phyloP scores from a whole-genome alignment of 1,140 invertebrate species.

The Araneus ventricosus region DNA sequence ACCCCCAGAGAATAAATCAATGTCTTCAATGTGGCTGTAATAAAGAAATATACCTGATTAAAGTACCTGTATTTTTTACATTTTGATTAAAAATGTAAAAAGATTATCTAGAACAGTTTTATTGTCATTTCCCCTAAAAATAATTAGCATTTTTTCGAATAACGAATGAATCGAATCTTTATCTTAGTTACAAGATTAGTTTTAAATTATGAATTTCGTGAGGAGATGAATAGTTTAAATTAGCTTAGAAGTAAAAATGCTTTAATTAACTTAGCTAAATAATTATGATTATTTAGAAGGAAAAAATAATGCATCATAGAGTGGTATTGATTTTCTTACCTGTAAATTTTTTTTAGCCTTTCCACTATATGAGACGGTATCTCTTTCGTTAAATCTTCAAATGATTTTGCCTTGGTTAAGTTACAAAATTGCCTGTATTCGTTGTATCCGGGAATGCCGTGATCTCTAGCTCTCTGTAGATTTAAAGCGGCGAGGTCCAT shows the following conservation, averaged over 20 bases:
- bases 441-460: constrained; percentile 81
- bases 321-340: constrained; percentile 76
- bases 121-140: too few species aligned
- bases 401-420: constrained; percentile 85
- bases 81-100: too few species aligned
- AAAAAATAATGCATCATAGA: neutral
- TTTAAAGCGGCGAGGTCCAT: constrained; percentile 79
- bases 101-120: too few species aligned
- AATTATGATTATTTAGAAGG: neutral
- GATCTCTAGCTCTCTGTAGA: constrained; percentile 80
- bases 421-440: constrained; percentile 87
- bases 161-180: too few species aligned
- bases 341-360: constrained; percentile 80
- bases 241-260: too few species aligned
- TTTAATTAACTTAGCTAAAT: too few species aligned
- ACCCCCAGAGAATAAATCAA: constrained; percentile 83
- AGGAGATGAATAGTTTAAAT: too few species aligned
- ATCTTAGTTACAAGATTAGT: too few species aligned
- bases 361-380: constrained; percentile 83
- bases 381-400: constrained; percentile 86
- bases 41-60: neutral
- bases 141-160: too few species aligned
- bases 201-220: too few species aligned
- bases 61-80: too few species aligned
- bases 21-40: constrained; percentile 83